Evolutionary conservation across 2,888 invertebrate genomes (phyloP).

Genomic region (Pristionchus mayeri): DNA sequence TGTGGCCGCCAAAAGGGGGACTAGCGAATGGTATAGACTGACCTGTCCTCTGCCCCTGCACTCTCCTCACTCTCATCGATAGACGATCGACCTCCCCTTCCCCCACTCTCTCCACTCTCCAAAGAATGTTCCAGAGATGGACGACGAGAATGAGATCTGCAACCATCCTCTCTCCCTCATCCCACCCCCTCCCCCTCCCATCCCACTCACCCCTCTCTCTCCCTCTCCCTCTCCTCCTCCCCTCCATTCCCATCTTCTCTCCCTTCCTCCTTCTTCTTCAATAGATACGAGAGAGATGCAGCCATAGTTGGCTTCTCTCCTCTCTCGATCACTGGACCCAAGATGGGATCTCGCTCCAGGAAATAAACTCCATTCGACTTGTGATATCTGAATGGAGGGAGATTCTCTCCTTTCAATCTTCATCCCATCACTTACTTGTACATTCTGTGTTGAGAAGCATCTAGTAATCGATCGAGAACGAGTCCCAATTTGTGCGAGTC

Average conservation of each 20-base stretch:
- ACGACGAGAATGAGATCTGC: background rate
- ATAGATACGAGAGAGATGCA: background rate
- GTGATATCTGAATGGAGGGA: slow-evolving; percentile 57
- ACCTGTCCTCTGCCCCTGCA: slow-evolving; percentile 11
- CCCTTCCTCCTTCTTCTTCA: background rate
- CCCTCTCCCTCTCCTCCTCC: too few relatives aligned
- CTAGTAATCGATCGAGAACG: slow-evolving; percentile 94
- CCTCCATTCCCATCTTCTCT: too few relatives aligned
- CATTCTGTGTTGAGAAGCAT: slow-evolving; percentile 90
- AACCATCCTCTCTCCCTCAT: background rate
- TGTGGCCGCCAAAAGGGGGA: background rate
- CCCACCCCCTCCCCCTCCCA: background rate
- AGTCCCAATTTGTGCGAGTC: slow-evolving; percentile 86
- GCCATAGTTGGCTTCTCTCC: background rate
- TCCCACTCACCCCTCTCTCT: background rate
- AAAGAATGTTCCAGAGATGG: slow-evolving; percentile 2
- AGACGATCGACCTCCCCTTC: background rate
- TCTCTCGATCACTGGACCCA: background rate
- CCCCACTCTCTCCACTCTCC: background rate
- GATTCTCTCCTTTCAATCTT: background rate
- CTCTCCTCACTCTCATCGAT: slow-evolving; percentile 44
- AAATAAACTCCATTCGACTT: slow-evolving; percentile 68
- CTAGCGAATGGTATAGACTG: background rate
- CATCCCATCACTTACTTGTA: slow-evolving; percentile 79
- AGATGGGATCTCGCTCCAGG: slow-evolving; percentile 55